Percentiles rank a stretch among this genome's conserved stretches.
Conservation (phyloP, 2,113 vertebrate genomes). For the Hiodon alosoides region DNA sequence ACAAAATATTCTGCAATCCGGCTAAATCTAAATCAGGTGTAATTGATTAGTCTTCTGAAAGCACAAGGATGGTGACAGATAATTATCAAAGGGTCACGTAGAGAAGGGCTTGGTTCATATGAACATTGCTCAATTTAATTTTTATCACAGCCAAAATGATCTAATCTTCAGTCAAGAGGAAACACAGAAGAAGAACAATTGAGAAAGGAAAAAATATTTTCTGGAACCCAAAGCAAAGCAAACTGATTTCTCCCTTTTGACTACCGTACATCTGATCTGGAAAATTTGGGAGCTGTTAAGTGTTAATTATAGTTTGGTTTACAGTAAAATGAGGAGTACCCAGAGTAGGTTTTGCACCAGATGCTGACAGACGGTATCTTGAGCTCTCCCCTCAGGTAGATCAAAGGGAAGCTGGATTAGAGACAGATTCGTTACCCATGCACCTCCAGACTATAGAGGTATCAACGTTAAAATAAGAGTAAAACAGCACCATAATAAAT, state of each 20-base stretch:
- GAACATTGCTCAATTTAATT: background rate
- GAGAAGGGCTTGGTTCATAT: background rate
- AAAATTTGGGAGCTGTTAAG: too few species aligned
- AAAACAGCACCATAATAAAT: too few species aligned
- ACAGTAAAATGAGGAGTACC: too few species aligned
- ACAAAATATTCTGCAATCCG: too few species aligned
- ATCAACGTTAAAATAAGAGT: too few species aligned
- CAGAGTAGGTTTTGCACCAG: too few species aligned
- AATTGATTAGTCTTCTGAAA: conserved; percentile 1
- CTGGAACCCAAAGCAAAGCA: conserved; percentile 1
- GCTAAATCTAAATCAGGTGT: background rate
- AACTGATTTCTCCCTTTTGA: background rate
- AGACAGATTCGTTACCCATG: too few species aligned
- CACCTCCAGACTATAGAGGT: too few species aligned
- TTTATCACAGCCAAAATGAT: background rate
- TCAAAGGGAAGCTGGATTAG: too few species aligned
- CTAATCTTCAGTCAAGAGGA: background rate
- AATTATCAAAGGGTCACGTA: background rate
- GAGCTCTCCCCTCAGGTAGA: too few species aligned
- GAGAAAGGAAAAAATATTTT: background rate
- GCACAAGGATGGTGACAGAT: background rate
- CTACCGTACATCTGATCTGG: background rate
- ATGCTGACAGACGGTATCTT: too few species aligned
- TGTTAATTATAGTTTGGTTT: too few species aligned
- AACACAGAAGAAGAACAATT: background rate